Conservation (phyloP, 2,797 vertebrate species). For the Sebastes aleutianus region DNA sequence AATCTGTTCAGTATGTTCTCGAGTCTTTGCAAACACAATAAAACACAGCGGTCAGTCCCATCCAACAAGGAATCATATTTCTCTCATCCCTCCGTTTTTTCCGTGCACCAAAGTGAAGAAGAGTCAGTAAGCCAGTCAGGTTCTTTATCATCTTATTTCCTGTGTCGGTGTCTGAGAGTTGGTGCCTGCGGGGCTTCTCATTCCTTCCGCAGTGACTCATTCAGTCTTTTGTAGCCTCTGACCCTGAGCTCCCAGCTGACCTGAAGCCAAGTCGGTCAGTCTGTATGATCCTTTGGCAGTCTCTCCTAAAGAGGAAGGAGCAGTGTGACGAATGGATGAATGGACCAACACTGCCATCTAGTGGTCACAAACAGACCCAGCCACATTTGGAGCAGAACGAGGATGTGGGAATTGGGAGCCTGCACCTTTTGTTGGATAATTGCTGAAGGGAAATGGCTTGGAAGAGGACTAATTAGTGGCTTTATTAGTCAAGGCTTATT, state of each 20-base stretch:
- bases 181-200: slow-evolving; percentile 9
- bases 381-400: background rate
- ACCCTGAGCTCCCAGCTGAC: slow-evolving; percentile 40
- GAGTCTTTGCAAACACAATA: background rate
- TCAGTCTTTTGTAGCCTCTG: slow-evolving; percentile 24
- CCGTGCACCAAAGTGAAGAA: slow-evolving; percentile 3
- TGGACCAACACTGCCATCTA: slow-evolving; percentile 72
- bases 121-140: slow-evolving; percentile 22
- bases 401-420: slow-evolving; percentile 34
- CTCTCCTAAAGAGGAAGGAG: background rate
- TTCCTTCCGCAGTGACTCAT: slow-evolving; percentile 56
- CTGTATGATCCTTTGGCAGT: slow-evolving; percentile 20
- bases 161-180: slow-evolving; percentile 20
- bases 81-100: slow-evolving; percentile 4
- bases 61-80: slow-evolving; percentile 10
- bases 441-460: slow-evolving; percentile 59
- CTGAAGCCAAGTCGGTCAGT: slow-evolving; percentile 31
- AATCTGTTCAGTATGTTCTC: background rate
- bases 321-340: background rate
- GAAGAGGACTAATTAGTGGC: slow-evolving; percentile 54
- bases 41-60: background rate
- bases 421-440: slow-evolving; percentile 57
- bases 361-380: slow-evolving; percentile 25
- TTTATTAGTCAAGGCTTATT: slow-evolving; percentile 56
- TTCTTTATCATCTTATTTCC: slow-evolving; percentile 45